These are phyloP conservation scores for Astur gentilis DNA, from an alignment of 2,113 vertebrate species.

Conservation along the genomic window DNA sequence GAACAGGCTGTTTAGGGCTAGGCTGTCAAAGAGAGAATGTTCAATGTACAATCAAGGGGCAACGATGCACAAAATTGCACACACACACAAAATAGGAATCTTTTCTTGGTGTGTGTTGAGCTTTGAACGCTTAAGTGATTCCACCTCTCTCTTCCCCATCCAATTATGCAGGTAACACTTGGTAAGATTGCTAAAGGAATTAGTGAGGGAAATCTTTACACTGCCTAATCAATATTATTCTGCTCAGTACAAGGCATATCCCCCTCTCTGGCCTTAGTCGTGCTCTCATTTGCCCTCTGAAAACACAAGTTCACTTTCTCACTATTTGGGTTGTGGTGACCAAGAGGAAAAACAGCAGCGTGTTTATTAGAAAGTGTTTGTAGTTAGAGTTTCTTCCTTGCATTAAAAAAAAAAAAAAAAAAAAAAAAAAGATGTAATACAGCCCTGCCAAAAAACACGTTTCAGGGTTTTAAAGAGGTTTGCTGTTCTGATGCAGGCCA, in stretches of 20 bases:
- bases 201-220: constrained; percentile 22
- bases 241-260: neutral
- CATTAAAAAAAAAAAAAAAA: neutral
- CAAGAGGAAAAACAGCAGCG: neutral
- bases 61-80: constrained; percentile 59
- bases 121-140: constrained; percentile 58
- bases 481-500: neutral
- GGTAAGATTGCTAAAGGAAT: constrained; percentile 42
- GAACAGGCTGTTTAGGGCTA: constrained; percentile 12
- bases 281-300: neutral
- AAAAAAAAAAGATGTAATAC: too few species aligned
- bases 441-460: neutral
- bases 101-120: neutral
- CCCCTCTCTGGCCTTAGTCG: neutral
- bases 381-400: neutral
- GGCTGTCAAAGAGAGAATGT: constrained; percentile 41
- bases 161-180: constrained; percentile 1
- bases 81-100: constrained; percentile 25
- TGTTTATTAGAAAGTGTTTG: neutral
- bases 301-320: neutral
- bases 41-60: constrained; percentile 49
- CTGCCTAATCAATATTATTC: constrained; percentile 22
- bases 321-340: neutral
- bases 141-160: constrained; percentile 26
- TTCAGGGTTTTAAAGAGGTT: neutral